A percentile compares a stretch with the other conserved stretches of the same genome.
Evolutionary conservation across 2,797 vertebrate genomes (phyloP).

Genomic region (Tangara arthus): DNA sequence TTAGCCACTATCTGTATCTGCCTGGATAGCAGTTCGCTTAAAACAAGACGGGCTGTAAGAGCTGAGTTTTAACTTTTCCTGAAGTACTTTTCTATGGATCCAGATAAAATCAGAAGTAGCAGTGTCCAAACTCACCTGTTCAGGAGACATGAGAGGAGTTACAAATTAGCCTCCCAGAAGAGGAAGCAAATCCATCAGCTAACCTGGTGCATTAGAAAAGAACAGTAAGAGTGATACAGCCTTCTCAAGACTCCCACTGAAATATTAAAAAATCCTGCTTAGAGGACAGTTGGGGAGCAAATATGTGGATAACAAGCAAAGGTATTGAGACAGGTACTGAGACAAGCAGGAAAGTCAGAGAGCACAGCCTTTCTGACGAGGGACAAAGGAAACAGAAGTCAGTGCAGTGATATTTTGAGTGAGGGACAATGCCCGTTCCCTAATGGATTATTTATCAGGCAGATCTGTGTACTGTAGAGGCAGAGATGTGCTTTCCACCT

Average conservation of each 20-base stretch:
- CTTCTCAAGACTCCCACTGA: accelerated
- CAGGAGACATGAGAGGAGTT: neutral
- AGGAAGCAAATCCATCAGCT: neutral
- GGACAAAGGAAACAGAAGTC: neutral
- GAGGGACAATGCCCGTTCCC: neutral
- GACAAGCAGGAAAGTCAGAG: neutral
- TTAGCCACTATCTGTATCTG: neutral
- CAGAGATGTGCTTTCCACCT: neutral
- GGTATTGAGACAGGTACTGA: neutral
- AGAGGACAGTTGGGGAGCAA: neutral
- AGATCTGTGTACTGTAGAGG: neutral
- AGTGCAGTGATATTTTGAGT: too few species aligned
- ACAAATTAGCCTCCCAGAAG: neutral
- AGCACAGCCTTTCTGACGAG: neutral
- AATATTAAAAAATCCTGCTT: neutral
- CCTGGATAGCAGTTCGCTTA: neutral
- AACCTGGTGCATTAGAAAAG: neutral
- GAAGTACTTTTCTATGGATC: neutral
- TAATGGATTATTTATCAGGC: neutral
- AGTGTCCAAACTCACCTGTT: neutral
- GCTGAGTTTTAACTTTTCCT: neutral
- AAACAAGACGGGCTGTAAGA: neutral
- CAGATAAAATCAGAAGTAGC: neutral
- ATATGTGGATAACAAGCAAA: neutral
- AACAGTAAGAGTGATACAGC: accelerated